phyloP scores from a whole-genome alignment of 1,140 invertebrate species.

The Anoplophora glabripennis region DNA sequence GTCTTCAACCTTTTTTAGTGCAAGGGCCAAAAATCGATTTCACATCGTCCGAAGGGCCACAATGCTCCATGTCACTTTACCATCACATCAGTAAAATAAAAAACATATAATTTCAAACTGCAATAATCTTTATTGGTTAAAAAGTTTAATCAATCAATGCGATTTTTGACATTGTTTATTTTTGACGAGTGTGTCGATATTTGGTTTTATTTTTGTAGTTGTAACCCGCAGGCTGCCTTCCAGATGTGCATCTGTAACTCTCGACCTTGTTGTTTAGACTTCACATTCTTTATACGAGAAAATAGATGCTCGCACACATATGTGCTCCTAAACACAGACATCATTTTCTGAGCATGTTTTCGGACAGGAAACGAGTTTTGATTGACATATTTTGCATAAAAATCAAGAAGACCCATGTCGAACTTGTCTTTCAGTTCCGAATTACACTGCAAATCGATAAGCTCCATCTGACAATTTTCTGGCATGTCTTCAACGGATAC shows the following conservation, averaged over 20 bases:
- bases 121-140: background rate
- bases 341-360: too few relatives aligned
- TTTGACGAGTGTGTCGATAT: constrained; percentile 5
- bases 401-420: constrained; percentile 13
- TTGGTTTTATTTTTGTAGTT: background rate
- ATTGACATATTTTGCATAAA: constrained; percentile 12
- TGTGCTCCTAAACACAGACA: too few relatives aligned
- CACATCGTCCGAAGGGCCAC: background rate
- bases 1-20: background rate
- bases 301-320: constrained; percentile 3
- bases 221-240: constrained; percentile 2
- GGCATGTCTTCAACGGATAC: too few relatives aligned
- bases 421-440: constrained; percentile 7
- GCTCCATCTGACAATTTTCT: too few relatives aligned
- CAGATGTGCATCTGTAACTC: background rate
- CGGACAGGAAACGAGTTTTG: constrained; percentile 6
- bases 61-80: too few relatives aligned
- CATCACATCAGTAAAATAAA: too few relatives aligned
- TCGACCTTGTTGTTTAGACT: background rate
- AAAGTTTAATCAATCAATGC: background rate
- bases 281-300: background rate
- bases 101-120: background rate
- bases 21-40: background rate
- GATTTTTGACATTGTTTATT: constrained; percentile 5
- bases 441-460: too few relatives aligned